Evolutionary conservation across 2,113 vertebrate species (phyloP), one percentile per base, ranked within the genome.

Genomic region (Podilymbus podiceps): DNA sequence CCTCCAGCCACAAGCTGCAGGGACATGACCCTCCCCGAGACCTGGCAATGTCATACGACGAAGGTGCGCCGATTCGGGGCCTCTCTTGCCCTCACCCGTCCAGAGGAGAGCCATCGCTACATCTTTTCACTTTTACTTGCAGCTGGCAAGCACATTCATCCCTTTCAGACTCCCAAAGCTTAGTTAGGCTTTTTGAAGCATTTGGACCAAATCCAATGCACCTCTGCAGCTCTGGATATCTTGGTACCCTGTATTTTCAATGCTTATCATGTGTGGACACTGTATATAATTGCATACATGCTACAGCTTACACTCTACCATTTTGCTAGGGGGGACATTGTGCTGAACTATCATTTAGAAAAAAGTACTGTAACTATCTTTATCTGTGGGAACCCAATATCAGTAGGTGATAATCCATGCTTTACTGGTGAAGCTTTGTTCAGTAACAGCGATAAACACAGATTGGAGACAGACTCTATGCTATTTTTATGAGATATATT

Each of bases 401-500:
- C 55, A n/a, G 31, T 49, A 74, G 76, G 59, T 77, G 68, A 77
- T 84, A 90, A 92, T 67, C n/a, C 50, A 71, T 38, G 22, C 23
- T 92, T 63, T 86, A 31, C 50, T 81, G 55, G 64, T 1, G 8
- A 82, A 87, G 76, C 6, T 93, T 84, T 95, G 64, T 56, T 95
- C 73, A 68, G 47, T 28, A 63, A 75, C 86, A 86, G 64, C 0
- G 3, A 75, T 52, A 93, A 92, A 67, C 55, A 89, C 47, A 89
- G 80, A 91, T 1, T 95, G 46, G 73, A 92, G 69, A 58, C 59
- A 94, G 88, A 89, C 46, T 80, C 49, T 69, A 46, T 79, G 69
- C 84, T 93, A 85, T 92, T 94, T 97, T 95, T 93, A 53, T 1
- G 9, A 88, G 55, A 66, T 12, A 5, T 20, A 58, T 72, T 73